Evolutionary conservation across 2,113 vertebrate species (phyloP).

Genomic region (Ramphastos sulfuratus): DNA sequence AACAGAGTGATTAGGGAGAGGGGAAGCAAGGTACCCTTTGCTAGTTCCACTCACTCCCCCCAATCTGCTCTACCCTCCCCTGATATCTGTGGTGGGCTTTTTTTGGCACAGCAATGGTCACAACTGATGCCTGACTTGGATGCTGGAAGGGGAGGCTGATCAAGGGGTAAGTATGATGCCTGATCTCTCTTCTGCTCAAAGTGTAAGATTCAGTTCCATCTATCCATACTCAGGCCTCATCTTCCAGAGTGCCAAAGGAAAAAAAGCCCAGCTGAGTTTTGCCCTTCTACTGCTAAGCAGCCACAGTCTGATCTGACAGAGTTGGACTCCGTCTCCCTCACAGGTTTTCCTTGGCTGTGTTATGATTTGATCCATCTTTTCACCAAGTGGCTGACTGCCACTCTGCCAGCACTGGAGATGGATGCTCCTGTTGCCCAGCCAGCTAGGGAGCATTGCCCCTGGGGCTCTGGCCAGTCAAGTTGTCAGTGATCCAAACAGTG

Average conservation of each 20-base stretch:
- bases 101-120: neutral
- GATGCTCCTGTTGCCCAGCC: conserved; percentile 12
- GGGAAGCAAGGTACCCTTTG: neutral
- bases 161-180: neutral
- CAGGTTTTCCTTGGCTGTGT: conserved; percentile 10
- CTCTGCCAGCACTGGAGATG: neutral
- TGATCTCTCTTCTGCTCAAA: neutral
- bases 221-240: neutral
- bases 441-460: neutral
- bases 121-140: neutral
- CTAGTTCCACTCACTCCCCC: neutral
- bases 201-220: neutral
- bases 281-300: neutral
- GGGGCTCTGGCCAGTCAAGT: neutral
- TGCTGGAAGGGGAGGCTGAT: neutral
- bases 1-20: neutral
- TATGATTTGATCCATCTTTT: conserved; percentile 14
- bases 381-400: conserved; percentile 1
- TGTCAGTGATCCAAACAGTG: conserved; percentile 1
- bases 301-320: neutral
- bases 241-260: neutral
- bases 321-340: neutral
- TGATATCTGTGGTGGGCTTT: neutral
- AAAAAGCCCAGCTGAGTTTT: neutral
- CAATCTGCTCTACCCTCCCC: neutral